phyloP scores from a whole-genome alignment of 2,888 invertebrate species.

The Phaedon cochleariae region DNA sequence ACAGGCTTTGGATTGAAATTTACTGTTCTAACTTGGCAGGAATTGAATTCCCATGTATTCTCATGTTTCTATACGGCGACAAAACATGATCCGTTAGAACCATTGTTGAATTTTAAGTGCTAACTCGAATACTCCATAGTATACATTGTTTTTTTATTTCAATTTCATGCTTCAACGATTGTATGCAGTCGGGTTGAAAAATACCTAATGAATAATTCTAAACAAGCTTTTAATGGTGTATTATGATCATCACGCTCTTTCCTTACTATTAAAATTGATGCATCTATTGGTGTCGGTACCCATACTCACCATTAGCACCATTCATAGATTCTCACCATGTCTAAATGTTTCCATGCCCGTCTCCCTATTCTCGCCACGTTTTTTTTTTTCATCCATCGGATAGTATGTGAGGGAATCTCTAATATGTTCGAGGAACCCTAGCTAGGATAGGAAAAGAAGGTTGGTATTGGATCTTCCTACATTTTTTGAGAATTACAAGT shows the following conservation, averaged over 20 bases:
- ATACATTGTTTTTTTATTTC: neutral
- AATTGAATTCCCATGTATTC: conserved; percentile 13
- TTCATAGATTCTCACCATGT: too few species aligned
- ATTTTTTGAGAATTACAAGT: too few species aligned
- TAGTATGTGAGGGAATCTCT: too few species aligned
- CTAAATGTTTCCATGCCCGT: too few species aligned
- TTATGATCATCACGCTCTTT: neutral
- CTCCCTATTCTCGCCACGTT: too few species aligned
- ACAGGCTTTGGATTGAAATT: neutral
- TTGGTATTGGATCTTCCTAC: too few species aligned
- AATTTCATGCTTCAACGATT: neutral
- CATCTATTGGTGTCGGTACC: too few species aligned
- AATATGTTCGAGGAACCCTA: too few species aligned
- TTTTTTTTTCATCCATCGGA: too few species aligned
- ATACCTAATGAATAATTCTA: neutral
- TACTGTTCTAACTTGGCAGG: neutral
- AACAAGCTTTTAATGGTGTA: neutral
- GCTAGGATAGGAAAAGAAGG: too few species aligned
- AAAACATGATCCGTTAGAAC: neutral
- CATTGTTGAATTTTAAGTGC: neutral
- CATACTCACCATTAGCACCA: too few species aligned
- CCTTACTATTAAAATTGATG: too few species aligned
- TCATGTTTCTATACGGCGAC: neutral
- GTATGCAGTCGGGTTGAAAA: neutral
- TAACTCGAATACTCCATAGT: neutral